These are phyloP conservation scores for Lasioglossum lativentre DNA, from an alignment of 2,888 invertebrate genomes.

Conservation along the genomic window DNA sequence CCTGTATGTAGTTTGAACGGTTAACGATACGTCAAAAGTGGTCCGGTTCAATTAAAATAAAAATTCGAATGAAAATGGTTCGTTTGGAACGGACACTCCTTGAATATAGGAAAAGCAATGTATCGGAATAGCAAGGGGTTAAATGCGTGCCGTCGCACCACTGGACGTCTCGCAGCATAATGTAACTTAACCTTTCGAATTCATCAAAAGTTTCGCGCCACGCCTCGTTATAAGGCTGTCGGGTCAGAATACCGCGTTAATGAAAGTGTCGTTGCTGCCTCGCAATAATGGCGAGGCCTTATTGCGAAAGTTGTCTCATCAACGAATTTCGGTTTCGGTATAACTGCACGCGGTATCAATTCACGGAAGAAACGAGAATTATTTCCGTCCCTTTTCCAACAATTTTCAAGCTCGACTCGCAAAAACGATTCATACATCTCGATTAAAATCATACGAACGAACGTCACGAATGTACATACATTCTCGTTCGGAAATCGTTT, in stretches of 20 bases:
- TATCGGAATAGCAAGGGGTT: not conserved
- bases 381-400: not conserved
- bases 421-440: not conserved
- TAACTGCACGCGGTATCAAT: not conserved
- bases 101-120: not conserved
- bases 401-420: not conserved
- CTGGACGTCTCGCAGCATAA: not conserved
- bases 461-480: not conserved
- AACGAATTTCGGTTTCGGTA: slow-evolving; percentile 42
- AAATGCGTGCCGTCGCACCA: not conserved
- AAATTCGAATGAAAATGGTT: not conserved
- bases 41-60: not conserved
- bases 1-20: too few relatives aligned
- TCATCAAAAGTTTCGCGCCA: slow-evolving; percentile 43
- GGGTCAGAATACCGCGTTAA: slow-evolving; percentile 39
- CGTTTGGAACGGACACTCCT: not conserved
- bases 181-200: slow-evolving; percentile 24
- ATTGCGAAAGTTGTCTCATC: slow-evolving; percentile 62
- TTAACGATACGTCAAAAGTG: not conserved
- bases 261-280: slow-evolving; percentile 25
- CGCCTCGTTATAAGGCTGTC: slow-evolving; percentile 44
- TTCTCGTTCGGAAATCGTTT: not conserved
- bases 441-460: not conserved
- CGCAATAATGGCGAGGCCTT: slow-evolving; percentile 34
- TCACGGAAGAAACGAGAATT: not conserved